Base-by-base conservation (phyloP, 2,113 vertebrate species). In the Clarias magur region DNA sequence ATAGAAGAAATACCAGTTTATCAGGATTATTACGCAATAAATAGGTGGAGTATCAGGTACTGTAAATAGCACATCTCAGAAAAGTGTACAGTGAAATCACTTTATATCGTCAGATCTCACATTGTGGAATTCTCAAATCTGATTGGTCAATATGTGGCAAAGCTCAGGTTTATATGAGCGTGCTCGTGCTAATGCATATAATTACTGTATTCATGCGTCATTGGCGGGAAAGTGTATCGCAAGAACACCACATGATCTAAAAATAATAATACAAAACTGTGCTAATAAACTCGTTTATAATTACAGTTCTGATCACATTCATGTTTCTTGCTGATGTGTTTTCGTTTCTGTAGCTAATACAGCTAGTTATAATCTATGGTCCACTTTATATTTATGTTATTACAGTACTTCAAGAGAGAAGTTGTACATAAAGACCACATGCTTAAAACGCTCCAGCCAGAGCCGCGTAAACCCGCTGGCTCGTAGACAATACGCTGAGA, bases 401-500 rank as follows among this genome's bases (percentile, higher is more conserved):
- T 38, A 30, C 34, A 21, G 68, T 68, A n/a, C 63, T 27, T 25
- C 25, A 63, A 63, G 12, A 27, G 65, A 67, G 12, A 48, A 48
- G 48, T 48, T 48, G 48, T 48, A 48, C 6, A 48, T 48, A 48
- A 48, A 48, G 48, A 48, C 6, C 7, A 48, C 79, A 90, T 75
- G 88, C 83, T 89, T 83, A 87, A 85, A 70, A 87, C 65, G 76
- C 83, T 68, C 65, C 72, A 63, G 42, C 23, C 34, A 65, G 75
- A 57, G 63, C 63, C 13, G 21, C 12, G 54, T 68, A 78, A 54
- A 1, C 75, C 19, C 42, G 17, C 38, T 30, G 30, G 15, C 21
- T 63, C 34, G 19, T 15, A 67, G 42, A 73, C 65, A 15, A 30
- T 65, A 75, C 54, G 75, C 6, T 48, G 48, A 48, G 48, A 8